These are phyloP conservation scores for Spodoptera picta DNA, from an alignment of 2,888 invertebrate genomes.

Conservation along the genomic window DNA sequence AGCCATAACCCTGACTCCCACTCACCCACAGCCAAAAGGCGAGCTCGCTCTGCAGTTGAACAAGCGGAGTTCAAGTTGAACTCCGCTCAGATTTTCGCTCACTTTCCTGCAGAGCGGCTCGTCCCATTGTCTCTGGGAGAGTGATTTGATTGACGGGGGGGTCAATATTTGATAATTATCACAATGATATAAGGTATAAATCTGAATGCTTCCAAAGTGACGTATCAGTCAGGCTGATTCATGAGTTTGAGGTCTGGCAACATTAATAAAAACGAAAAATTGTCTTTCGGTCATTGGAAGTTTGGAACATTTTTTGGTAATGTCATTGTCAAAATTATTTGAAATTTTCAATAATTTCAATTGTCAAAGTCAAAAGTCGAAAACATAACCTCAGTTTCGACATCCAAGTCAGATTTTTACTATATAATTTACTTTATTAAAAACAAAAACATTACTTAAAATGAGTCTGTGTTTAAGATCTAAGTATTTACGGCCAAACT, in stretches of 20 bases:
- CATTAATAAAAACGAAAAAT: background rate
- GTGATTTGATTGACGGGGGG: too few relatives aligned
- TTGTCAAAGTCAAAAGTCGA: conserved; percentile 17
- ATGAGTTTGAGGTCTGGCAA: conserved; percentile 28
- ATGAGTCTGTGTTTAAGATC: conserved; percentile 77
- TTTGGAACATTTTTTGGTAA: too few relatives aligned
- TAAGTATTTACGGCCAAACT: conserved; percentile 65
- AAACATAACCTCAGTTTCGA: conserved; percentile 43
- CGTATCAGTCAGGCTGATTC: conserved; percentile 11
- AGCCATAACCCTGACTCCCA: too few relatives aligned
- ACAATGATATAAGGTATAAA: conserved; percentile 1
- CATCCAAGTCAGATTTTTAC: background rate
- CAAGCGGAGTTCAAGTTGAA: too few relatives aligned
- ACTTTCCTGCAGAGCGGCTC: too few relatives aligned
- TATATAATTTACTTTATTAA: conserved; percentile 1
- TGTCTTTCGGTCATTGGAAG: too few relatives aligned
- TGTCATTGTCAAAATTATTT: background rate
- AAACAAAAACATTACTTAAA: conserved; percentile 41
- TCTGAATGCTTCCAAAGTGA: conserved; percentile 4
- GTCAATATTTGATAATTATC: background rate
- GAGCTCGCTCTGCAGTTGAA: too few relatives aligned
- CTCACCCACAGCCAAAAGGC: too few relatives aligned
- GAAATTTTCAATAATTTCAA: background rate
- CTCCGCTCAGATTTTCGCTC: too few relatives aligned
- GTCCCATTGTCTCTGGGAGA: too few relatives aligned